A percentile compares a stretch with the other conserved stretches of the same genome.
Evolutionary conservation across 2,113 vertebrate species (phyloP).

Genomic region (Theristicus caerulescens): DNA sequence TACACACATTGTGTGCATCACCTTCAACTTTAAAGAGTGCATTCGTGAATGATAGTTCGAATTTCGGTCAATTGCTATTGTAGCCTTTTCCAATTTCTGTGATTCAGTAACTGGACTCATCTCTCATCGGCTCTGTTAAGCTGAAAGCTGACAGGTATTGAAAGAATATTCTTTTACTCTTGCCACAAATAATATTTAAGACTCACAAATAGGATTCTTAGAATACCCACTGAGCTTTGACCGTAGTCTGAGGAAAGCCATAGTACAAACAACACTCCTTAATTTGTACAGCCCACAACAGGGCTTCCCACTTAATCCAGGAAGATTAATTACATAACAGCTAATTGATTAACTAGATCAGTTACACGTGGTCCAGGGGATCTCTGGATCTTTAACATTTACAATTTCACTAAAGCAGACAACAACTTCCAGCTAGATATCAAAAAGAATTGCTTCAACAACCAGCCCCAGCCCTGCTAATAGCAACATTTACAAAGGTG

Average conservation of each 20-base stretch:
- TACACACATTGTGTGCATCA: too few relatives aligned
- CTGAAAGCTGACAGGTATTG: neutral
- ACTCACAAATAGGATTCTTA: neutral
- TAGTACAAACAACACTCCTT: neutral
- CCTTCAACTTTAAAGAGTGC: neutral
- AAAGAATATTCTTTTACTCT: neutral
- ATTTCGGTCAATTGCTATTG: neutral
- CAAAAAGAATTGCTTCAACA: neutral
- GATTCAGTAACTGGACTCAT: neutral
- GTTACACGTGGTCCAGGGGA: neutral
- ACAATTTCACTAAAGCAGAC: neutral
- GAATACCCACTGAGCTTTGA: neutral
- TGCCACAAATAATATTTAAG: neutral
- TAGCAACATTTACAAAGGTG: neutral
- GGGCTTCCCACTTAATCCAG: neutral
- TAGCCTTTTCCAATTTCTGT: neutral
- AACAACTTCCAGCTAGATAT: neutral
- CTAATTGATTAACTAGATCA: neutral
- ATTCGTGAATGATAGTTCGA: neutral
- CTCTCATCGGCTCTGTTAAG: accelerated
- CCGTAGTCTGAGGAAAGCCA: neutral
- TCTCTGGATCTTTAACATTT: neutral
- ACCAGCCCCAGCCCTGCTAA: neutral
- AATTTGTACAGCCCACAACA: neutral
- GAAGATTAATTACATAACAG: neutral